phyloP scores from a whole-genome alignment of 2,888 invertebrate species.

The Diloba caeruleocephala region DNA sequence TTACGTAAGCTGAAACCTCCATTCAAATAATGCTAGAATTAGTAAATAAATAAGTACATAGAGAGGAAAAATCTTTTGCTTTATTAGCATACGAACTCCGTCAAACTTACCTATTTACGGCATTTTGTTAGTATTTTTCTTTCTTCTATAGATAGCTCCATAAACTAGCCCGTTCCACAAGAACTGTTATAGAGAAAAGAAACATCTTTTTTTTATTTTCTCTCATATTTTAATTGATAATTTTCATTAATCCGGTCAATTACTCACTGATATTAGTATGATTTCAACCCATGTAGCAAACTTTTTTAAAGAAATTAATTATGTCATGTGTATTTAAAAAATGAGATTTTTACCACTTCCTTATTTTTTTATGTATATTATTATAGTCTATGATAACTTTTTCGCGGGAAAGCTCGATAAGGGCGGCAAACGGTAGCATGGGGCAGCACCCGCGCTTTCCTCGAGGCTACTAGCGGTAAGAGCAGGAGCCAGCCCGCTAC shows the following conservation, averaged over 20 bases:
- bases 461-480: slow-evolving; percentile 71
- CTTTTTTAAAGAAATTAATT: slow-evolving; percentile 10
- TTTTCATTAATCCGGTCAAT: slow-evolving; percentile 9
- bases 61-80: no score
- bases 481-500: slow-evolving; percentile 61
- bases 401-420: slow-evolving; percentile 76
- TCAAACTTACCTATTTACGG: slow-evolving; percentile 43
- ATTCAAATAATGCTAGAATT: not conserved
- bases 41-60: no score
- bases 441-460: slow-evolving; percentile 73
- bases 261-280: no score
- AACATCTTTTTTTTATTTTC: slow-evolving; percentile 40
- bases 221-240: slow-evolving; percentile 9
- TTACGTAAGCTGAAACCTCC: not conserved
- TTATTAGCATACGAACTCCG: not conserved
- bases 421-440: slow-evolving; percentile 55
- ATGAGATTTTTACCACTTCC: slow-evolving; percentile 20
- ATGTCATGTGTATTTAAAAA: slow-evolving; percentile 5
- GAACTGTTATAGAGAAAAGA: slow-evolving; percentile 30
- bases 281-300: slow-evolving; percentile 34
- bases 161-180: slow-evolving; percentile 47
- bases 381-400: slow-evolving; percentile 68
- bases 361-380: slow-evolving; percentile 41
- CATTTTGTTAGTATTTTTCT: slow-evolving; percentile 14
- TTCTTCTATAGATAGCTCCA: slow-evolving; percentile 19